phyloP scores from a whole-genome alignment of 2,888 invertebrate genomes.

The Apomyelois bistriatella region DNA sequence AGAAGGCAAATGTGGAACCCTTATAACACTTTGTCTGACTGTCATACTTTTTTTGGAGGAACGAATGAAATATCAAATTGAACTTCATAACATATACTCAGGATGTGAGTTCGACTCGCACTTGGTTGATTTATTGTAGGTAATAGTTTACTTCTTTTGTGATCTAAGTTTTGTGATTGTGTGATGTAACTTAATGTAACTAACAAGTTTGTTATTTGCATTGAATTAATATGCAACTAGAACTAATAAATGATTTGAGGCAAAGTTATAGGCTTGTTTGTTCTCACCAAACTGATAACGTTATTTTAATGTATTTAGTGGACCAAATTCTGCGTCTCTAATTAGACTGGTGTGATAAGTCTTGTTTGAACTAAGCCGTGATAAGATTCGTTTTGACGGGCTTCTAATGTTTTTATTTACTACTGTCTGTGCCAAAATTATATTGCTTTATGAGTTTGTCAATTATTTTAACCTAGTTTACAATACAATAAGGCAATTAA shows the following conservation, averaged over 20 bases:
- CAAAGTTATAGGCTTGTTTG: background rate
- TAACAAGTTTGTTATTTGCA: no score
- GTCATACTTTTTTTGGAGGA: no score
- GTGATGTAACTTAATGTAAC: no score
- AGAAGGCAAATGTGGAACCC: no score
- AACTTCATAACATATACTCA: no score
- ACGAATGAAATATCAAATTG: no score
- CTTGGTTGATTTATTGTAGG: no score
- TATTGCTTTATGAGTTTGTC: background rate
- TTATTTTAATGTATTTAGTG: background rate
- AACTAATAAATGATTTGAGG: background rate
- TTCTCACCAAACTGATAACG: background rate
- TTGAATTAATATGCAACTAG: background rate
- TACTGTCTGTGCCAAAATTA: background rate
- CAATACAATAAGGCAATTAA: background rate
- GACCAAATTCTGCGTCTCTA: background rate
- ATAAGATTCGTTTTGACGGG: conserved; percentile 1
- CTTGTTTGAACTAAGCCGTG: background rate
- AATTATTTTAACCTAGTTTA: background rate
- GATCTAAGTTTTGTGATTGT: no score
- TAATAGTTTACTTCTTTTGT: no score
- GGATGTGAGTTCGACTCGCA: no score
- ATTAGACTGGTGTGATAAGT: background rate
- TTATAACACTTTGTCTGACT: no score
- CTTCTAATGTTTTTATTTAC: background rate